Evolutionary conservation across 2,797 vertebrate genomes (phyloP), one percentile per base, ranked within the genome.

Genomic region (Sciurus carolinensis): DNA sequence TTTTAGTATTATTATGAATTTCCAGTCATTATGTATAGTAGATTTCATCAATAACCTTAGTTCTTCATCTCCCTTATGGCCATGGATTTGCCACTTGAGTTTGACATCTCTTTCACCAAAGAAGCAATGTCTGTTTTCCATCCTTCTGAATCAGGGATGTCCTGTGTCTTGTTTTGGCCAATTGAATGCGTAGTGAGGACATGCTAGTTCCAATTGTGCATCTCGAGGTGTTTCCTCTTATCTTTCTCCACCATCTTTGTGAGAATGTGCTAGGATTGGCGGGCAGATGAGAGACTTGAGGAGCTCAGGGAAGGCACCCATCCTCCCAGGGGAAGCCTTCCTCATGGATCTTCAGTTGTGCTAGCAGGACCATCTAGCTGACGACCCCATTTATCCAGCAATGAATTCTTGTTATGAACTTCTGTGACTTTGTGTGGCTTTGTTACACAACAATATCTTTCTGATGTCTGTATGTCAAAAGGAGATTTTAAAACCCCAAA

Each of bases 401-500:
- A 64, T 2, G 44, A 26, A 36, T 33, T 30, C 44, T 47, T 33
- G 17, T 50, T 54, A 57, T 11, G 15, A 15, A 13, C 71, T 52
- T 75, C 71, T 83, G 47, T 12, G 67, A 44, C 24, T 75, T 54
- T 39, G 7, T 22, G 54, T 81, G 69, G 26, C 13, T 69, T 69
- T 86, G 57, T 39, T 81, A 80, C 0, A 7, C 15, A 54, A 52
- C 7, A 17, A 62, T 66, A 62, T 22, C 57, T 39, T 12, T 42
- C 59, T 44, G 79, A 57, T 85, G 24, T 22, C 64, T 91, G 52
- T 36, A 64, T 5, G 64, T 52, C 75, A 36, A 57, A 50, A n/a
- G 22, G 50, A 80, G 10, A 73, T 87, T 79, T 92, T 84, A 62
- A 83, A 87, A 76, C 57, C 18, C 50, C 57, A 77, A 91, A 9